Evolutionary conservation across 2,888 invertebrate species (phyloP), one percentile per base, ranked within the genome.

Genomic region (Dendrolimus houi): DNA sequence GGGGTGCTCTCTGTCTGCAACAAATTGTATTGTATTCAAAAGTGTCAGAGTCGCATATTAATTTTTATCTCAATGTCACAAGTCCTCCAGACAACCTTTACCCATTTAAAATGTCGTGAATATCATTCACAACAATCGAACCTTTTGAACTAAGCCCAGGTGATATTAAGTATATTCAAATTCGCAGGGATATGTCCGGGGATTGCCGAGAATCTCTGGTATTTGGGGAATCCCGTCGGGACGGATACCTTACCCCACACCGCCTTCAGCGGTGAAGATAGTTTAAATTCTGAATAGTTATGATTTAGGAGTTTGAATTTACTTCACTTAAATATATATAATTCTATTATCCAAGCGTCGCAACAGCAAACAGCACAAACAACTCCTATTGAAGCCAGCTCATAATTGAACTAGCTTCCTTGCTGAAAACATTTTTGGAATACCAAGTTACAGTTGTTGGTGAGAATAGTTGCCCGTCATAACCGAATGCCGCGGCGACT

Each of bases 401-500:
- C 47, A 47, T 47, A 47, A 47, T 47, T 10, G 47, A 47, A 47
- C 12, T 29, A 6, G 29, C 47, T 47, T 8, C 9, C 47, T 47
- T 47, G 47, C 12, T 47, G 9, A 47, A 12, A 47, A 47, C 47
- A 10, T 9, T 47, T 6, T 47, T 12, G 9, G 47, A 47, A 9
- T 47, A 10, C 9, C 3, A 47, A 47, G 47, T 9, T 47, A 47
- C 47, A 47, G 47, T 47, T 29, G 29, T 29, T 47, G 9, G 47
- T 9, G 9, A 47, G 47, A 29, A 55, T 56, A 58, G 53, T 52
- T 42, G 52, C 41, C 55, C 56, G 53, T 61, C 61, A 67, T 65
- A 70, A 66, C 71, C 70, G 68, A 69, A 76, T 74, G 68, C 70
- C 71, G 73, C 70, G 71, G 65, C 53, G 58, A 55, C 47, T 47